phyloP scores from a whole-genome alignment of 2,888 invertebrate genomes.

The Drosophila cracens region DNA sequence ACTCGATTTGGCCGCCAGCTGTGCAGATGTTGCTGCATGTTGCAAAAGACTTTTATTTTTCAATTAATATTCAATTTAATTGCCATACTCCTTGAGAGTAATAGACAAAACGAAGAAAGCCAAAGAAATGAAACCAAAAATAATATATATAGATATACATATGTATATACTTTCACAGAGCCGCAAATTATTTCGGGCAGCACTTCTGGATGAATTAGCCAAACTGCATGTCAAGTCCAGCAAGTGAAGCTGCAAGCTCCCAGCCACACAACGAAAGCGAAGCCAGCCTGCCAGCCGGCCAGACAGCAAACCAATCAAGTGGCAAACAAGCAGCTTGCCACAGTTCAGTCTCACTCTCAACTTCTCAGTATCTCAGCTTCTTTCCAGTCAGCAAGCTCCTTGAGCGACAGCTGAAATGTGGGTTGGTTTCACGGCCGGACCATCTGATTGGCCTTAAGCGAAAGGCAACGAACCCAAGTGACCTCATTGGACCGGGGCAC shows the following conservation, averaged over 20 bases:
- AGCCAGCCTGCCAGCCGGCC: conserved; percentile 57
- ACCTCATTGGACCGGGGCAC: conserved; percentile 65
- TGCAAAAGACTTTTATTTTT: conserved; percentile 70
- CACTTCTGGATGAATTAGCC: conserved; percentile 78
- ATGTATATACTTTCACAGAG: conserved; percentile 71
- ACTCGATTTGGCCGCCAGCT: conserved; percentile 52
- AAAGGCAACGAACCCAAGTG: conserved; percentile 62
- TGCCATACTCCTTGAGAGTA: conserved; percentile 33
- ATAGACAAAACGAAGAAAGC: conserved; percentile 46
- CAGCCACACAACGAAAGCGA: conserved; percentile 69
- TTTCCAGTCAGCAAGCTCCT: conserved; percentile 11
- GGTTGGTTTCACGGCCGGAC: conserved; percentile 61
- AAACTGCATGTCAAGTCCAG: conserved; percentile 69
- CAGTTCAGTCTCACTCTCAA: conserved; percentile 26
- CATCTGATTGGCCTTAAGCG: conserved; percentile 54
- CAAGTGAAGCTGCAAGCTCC: conserved; percentile 57
- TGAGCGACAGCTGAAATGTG: conserved; percentile 69
- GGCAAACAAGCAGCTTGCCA: conserved; percentile 64
- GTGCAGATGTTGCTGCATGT: conserved; percentile 51
- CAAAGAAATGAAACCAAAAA: conserved; percentile 17
- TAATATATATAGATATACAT: background rate
- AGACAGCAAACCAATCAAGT: conserved; percentile 70
- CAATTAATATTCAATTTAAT: conserved; percentile 79
- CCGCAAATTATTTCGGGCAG: conserved; percentile 76
- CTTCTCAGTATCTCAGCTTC: conserved; percentile 34